Evolutionary conservation across 2,113 vertebrate species (phyloP), one percentile per base, ranked within the genome.

Genomic region (Catagonus wagneri): DNA sequence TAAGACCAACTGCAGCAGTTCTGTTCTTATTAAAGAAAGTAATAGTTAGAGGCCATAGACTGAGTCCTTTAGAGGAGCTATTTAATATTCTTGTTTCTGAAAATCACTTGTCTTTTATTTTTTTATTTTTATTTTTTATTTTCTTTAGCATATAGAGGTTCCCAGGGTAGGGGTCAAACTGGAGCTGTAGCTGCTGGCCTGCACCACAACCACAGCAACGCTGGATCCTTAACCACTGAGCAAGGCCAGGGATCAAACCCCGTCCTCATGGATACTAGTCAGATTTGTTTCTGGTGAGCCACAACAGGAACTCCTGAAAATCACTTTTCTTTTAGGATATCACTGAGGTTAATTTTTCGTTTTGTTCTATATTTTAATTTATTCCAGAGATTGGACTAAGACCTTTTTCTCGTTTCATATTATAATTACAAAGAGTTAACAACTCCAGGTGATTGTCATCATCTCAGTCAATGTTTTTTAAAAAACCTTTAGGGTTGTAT

Each of bases 321-420:
- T 93, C 36, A 44, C 25, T 95, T 95, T 11, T 93, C 36, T 96
- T 94, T 69, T 74, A 61, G 66, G 25, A 32, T 84, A 72, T 74
- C 54, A 75, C 6, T 66, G 11, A 76, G n/a, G 36, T 88, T 90
- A 23, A 52, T 71, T 78, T 95, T 88, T 68, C 25, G 52, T 76
- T 96, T 96, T 86, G n/a, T 87, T 92, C 93, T 93, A 13, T 83
- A 50, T 94, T 69, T 50, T 93, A 89, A 61, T 61, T 90, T 94
- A 68, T 65, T 60, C 52, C 36, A 74, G 61, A 83, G 71, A 75
- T 69, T 86, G 54, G 29, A 34, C 61, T 44, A 87, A 90, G 17
- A 93, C 16, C 68, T 93, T 3, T 79, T 72, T 95, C 52, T 92
- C 54, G 27, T 94, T 80, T 96, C 34, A 15, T 79, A 13, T 76